Conservation (phyloP, 2,888 invertebrate species). For the Nemapogon koenigi region DNA sequence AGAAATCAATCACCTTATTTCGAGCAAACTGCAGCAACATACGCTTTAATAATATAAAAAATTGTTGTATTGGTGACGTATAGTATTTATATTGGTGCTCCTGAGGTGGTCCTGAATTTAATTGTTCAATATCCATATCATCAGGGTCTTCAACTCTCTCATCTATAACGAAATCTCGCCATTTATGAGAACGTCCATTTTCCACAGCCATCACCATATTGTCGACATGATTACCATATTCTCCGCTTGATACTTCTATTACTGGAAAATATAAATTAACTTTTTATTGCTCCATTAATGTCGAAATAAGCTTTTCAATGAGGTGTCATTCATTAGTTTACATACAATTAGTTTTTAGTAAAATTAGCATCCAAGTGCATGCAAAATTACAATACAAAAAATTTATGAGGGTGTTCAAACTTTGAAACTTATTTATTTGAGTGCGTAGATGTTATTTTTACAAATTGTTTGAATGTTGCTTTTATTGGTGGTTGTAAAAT, state of each 20-base stretch:
- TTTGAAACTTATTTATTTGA: no score
- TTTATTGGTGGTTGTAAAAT: no score
- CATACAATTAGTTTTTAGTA: no score
- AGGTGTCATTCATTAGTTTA: no score
- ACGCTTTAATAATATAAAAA: constrained; percentile 68
- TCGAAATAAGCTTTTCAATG: no score
- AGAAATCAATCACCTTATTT: constrained; percentile 73
- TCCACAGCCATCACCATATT: constrained; percentile 72
- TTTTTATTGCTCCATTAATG: constrained; percentile 10
- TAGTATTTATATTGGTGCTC: constrained; percentile 60
- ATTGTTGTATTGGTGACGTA: constrained; percentile 71
- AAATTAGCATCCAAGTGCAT: no score
- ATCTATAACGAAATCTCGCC: constrained; percentile 40
- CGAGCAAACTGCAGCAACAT: constrained; percentile 79
- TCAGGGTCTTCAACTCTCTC: constrained; percentile 21
- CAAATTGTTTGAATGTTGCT: no score
- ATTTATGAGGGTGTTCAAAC: no score
- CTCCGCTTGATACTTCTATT: constrained; percentile 81
- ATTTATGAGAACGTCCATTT: constrained; percentile 66
- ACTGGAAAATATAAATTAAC: constrained; percentile 46
- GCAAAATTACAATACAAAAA: no score
- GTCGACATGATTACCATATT: constrained; percentile 77
- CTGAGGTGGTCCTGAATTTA: constrained; percentile 47
- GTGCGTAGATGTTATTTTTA: no score
- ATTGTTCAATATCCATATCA: constrained; percentile 43